A percentile compares a stretch with the other conserved stretches of the same genome.
Conservation (phyloP, 53 echinoderm and acorn worm species). For the Arbacia lixula region DNA sequence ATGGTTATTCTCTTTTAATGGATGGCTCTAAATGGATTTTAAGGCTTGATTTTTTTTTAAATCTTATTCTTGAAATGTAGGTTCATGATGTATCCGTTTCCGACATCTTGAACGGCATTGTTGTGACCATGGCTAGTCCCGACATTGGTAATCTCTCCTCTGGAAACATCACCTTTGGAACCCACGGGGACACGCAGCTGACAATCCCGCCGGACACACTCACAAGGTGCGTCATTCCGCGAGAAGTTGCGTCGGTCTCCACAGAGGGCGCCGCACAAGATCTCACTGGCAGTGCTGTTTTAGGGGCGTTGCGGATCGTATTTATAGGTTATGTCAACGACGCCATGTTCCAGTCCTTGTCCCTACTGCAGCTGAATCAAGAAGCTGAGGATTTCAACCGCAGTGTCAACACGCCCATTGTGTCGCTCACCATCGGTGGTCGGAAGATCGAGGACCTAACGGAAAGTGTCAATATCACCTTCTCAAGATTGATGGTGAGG, state of each 20-base stretch:
- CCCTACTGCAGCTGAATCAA: neutral
- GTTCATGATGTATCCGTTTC: neutral
- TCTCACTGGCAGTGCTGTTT: neutral
- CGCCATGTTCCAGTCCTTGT: neutral
- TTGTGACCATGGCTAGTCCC: slow-evolving; percentile 9
- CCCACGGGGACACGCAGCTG: neutral
- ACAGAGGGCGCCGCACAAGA: neutral
- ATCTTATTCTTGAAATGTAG: neutral
- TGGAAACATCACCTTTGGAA: neutral
- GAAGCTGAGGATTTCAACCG: neutral
- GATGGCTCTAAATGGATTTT: neutral
- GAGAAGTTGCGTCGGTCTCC: neutral
- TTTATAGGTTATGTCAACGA: neutral
- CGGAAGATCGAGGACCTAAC: slow-evolving; percentile 14
- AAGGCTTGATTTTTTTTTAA: neutral
- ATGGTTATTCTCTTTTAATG: too few species aligned
- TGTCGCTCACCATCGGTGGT: neutral
- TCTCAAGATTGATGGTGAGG: neutral
- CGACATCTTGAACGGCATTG: neutral
- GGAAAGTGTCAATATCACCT: neutral
- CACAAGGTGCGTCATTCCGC: slow-evolving; percentile 2
- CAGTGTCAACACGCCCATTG: neutral
- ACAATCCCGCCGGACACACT: neutral
- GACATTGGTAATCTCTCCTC: neutral
- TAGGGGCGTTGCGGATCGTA: neutral